Percentiles rank a stretch among this genome's conserved stretches.
phyloP scores from a whole-genome alignment of 1,140 invertebrate genomes.

The Nylanderia fulva region DNA sequence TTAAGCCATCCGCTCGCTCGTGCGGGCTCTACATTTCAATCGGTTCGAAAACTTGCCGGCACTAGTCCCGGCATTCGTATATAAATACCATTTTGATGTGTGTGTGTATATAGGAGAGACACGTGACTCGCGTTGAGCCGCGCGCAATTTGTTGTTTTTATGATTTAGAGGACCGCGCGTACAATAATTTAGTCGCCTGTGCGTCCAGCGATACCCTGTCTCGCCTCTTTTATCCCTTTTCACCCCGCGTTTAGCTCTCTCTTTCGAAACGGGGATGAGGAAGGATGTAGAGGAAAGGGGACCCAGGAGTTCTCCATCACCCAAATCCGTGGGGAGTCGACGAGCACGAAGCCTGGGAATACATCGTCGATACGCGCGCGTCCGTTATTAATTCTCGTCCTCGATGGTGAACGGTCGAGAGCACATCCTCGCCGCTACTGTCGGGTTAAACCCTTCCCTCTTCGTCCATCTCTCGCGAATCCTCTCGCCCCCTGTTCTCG shows the following conservation, averaged over 20 bases:
- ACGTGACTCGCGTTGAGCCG: slow-evolving; percentile 50
- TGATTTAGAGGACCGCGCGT: slow-evolving; percentile 78
- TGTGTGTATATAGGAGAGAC: not conserved
- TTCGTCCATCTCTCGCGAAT: not conserved
- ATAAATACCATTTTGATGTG: slow-evolving; percentile 20
- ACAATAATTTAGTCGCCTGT: slow-evolving; percentile 79
- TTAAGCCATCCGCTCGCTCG: slow-evolving; percentile 69
- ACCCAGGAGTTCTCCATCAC: slow-evolving; percentile 69
- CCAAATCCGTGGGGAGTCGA: slow-evolving; percentile 77
- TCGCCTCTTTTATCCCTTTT: slow-evolving; percentile 14
- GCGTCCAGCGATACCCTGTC: slow-evolving; percentile 55
- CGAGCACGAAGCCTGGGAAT: slow-evolving; percentile 38
- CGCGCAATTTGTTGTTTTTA: slow-evolving; percentile 82
- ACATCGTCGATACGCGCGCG: slow-evolving; percentile 70
- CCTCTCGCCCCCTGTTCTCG: slow-evolving; percentile 31
- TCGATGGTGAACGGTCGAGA: slow-evolving; percentile 59
- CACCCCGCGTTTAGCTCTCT: slow-evolving; percentile 44
- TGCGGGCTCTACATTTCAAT: slow-evolving; percentile 80
- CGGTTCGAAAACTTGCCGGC: slow-evolving; percentile 75
- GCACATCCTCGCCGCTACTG: slow-evolving; percentile 50
- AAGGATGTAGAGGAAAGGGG: not conserved
- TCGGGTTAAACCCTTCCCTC: not conserved
- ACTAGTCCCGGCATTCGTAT: slow-evolving; percentile 45
- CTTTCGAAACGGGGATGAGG: not conserved
- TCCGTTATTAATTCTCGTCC: slow-evolving; percentile 78